These are phyloP conservation scores for Potamarius usumacintae DNA, from an alignment of 2,113 vertebrate species.

Conservation along the genomic window DNA sequence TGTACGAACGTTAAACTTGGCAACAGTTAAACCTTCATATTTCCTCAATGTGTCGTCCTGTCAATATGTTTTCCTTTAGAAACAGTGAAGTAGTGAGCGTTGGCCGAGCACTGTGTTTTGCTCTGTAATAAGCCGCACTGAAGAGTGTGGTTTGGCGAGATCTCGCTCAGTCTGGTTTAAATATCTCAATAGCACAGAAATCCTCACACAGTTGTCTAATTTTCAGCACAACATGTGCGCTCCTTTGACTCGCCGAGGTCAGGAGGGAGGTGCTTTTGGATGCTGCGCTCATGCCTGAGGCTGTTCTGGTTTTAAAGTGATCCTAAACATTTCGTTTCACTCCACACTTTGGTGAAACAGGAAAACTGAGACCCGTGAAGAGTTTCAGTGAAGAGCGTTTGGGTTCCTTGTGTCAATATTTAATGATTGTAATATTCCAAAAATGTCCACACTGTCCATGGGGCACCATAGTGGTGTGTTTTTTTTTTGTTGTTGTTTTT, in stretches of 20 bases:
- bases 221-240: neutral
- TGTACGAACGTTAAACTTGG: neutral
- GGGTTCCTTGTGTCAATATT: neutral
- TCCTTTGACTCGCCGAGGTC: neutral
- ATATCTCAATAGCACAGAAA: slow-evolving; percentile 49
- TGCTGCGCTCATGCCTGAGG: neutral
- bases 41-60: slow-evolving; percentile 17
- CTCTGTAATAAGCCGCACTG: slow-evolving; percentile 55
- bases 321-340: neutral
- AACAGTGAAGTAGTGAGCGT: slow-evolving; percentile 48
- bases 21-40: slow-evolving; percentile 5
- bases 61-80: slow-evolving; percentile 29
- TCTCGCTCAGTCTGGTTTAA: slow-evolving; percentile 52
- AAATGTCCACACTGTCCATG: neutral
- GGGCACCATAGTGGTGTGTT: too few species aligned
- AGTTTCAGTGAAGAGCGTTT: neutral
- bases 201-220: neutral
- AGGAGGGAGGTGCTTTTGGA: neutral
- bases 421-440: neutral
- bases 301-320: neutral
- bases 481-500: too few species aligned
- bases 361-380: neutral
- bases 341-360: neutral
- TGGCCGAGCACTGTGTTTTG: slow-evolving; percentile 46
- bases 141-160: slow-evolving; percentile 54